Conservation (phyloP, 2,888 invertebrate genomes). For the Hipparchia sbordonii region DNA sequence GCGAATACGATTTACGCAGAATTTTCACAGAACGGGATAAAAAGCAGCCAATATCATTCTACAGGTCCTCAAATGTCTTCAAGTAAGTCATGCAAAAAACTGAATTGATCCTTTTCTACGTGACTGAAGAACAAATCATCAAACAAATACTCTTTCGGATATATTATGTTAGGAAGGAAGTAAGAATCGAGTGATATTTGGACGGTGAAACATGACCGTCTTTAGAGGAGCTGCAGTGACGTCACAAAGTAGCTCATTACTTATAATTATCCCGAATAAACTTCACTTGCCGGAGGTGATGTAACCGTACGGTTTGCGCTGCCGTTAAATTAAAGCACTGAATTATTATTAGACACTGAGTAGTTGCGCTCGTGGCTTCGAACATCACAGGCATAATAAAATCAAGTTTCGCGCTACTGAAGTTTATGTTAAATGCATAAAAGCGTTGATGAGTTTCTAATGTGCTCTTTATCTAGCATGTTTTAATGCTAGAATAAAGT, state of each 20-base stretch:
- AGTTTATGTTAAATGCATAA: neutral
- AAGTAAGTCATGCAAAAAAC: too few species aligned
- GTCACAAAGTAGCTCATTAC: conserved; percentile 4
- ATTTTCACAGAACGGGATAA: too few species aligned
- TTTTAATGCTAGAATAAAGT: conserved; percentile 2
- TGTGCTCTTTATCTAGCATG: neutral
- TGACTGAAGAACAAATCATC: too few species aligned
- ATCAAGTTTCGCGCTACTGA: conserved; percentile 6
- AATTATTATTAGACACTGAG: conserved; percentile 13
- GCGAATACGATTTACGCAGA: too few species aligned
- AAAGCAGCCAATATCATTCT: too few species aligned
- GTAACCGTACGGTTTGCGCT: conserved; percentile 13
- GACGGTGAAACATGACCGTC: neutral
- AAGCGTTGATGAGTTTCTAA: conserved; percentile 2
- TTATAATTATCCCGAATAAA: conserved; percentile 3
- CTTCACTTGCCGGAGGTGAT: conserved; percentile 11
- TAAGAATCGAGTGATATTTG: neutral
- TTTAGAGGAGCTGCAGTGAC: neutral
- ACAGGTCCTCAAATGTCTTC: too few species aligned
- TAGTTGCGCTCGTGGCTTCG: conserved; percentile 1
- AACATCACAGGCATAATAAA: conserved; percentile 7
- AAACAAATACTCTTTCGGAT: too few species aligned
- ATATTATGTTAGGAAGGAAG: too few species aligned
- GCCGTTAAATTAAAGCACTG: conserved; percentile 3
- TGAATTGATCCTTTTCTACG: too few species aligned